These are phyloP conservation scores for Patiria miniata DNA, from an alignment of 35 echinoderm and acorn worm genomes.

Conservation along the genomic window DNA sequence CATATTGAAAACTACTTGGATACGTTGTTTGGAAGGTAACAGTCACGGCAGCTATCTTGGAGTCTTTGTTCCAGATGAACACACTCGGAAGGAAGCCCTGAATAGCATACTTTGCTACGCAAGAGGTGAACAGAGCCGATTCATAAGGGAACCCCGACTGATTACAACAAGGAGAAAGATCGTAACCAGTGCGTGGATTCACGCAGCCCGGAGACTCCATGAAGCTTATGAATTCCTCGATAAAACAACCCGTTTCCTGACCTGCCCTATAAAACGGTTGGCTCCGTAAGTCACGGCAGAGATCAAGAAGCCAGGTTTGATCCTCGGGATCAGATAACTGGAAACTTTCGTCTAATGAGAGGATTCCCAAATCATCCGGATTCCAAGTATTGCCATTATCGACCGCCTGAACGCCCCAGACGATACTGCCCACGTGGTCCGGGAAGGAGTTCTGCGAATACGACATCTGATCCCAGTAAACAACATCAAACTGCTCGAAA, in stretches of 20 bases:
- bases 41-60: constrained; percentile 48
- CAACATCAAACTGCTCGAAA: constrained; percentile 70
- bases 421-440: not conserved
- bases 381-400: constrained; percentile 61
- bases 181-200: not conserved
- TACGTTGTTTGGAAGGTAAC: constrained; percentile 46
- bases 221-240: constrained; percentile 64
- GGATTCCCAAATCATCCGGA: constrained; percentile 40
- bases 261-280: constrained; percentile 37
- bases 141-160: constrained; percentile 48
- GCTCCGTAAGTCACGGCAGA: constrained; percentile 52
- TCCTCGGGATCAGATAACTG: constrained; percentile 30
- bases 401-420: constrained; percentile 43
- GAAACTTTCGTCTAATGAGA: constrained; percentile 45
- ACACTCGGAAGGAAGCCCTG: constrained; percentile 28
- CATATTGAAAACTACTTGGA: constrained; percentile 12
- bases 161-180: constrained; percentile 51
- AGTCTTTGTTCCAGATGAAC: constrained; percentile 42
- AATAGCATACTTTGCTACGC: constrained; percentile 33
- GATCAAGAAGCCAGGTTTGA: constrained; percentile 55
- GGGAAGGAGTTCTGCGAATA: not conserved
- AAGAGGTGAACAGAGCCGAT: constrained; percentile 39
- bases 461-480: constrained; percentile 49
- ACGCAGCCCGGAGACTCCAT: constrained; percentile 52
- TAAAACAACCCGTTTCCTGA: constrained; percentile 40